These are phyloP conservation scores for Apus apus DNA, from an alignment of 2,113 vertebrate species.

Conservation along the genomic window DNA sequence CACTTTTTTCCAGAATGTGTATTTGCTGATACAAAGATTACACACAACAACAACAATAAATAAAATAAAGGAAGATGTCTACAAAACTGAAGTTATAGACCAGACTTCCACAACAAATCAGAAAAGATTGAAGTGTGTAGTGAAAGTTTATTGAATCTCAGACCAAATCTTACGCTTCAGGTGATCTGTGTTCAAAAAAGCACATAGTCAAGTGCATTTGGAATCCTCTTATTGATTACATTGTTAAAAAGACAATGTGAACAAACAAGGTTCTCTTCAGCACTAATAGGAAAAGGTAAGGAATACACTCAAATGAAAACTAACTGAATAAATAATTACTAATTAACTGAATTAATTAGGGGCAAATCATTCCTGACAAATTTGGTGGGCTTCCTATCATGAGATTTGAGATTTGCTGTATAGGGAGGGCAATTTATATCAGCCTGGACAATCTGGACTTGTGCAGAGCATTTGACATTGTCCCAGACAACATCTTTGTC, in stretches of 20 bases:
- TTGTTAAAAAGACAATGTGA: not conserved
- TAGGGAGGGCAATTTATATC: no score
- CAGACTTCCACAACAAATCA: not conserved
- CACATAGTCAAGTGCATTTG: not conserved
- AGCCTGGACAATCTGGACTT: no score
- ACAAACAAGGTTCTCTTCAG: not conserved
- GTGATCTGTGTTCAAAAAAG: not conserved
- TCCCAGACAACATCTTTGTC: no score
- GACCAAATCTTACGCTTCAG: accelerated
- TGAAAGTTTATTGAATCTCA: not conserved
- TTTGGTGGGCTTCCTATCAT: no score
- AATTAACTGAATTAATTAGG: no score
- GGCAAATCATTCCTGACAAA: no score
- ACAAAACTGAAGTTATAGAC: not conserved
- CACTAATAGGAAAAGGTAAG: not conserved
- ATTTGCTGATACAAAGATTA: not conserved
- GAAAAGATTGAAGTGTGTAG: not conserved
- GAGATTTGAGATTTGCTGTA: no score
- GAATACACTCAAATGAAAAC: not conserved
- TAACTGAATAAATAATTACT: not conserved
- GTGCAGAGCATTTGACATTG: no score
- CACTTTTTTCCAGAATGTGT: not conserved
- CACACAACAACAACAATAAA: no score
- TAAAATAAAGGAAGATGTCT: not conserved
- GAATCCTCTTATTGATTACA: not conserved